Evolutionary conservation across 2,888 invertebrate genomes (phyloP), one percentile per base, ranked within the genome.

Genomic region (Eucriotettix oculatus): DNA sequence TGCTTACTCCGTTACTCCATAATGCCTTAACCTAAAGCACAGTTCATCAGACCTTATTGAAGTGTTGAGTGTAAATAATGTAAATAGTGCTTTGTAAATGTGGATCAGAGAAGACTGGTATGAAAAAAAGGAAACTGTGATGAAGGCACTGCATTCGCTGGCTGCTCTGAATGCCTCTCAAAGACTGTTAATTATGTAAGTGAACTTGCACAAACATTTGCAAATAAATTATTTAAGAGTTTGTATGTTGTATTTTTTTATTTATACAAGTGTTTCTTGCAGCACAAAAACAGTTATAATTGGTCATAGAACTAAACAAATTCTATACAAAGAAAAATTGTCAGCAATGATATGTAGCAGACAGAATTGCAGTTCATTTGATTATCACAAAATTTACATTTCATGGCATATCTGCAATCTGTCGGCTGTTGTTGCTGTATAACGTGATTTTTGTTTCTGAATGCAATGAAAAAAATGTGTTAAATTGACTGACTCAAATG

Each of bases 71-170:
- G 75, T 77, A 77, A 68, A 77, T 77, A 77, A 70, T 77, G 77
- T 77, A 77, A 68, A 74, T 76, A 77, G 70, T 72, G 76, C 76
- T 76, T 77, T 77, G 77, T 77, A 77, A 74, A 77, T 77, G 77
- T 77, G 76, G 56, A 43, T 58, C 52, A 57, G 16, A 53, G 41
- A 29, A 58, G 56, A 44, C 44, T 42, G 42, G 43, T 54, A 53
- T 59, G 57, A 59, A 56, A 61, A 57, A 60, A 59, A 57, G 48
- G 61, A 63, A 60, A 58, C 61, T 64, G 61, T 64, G 64, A 64
- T 62, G 62, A 62, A 59, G 59, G 58, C 61, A 60, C 60, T 57
- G 59, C 56, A 58, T 58, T 40, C 53, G 61, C 57, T 60, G 59
- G 59, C 54, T 59, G 58, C 58, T 56, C 54, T 48, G 48, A 58